phyloP scores from a whole-genome alignment of 1,140 invertebrate genomes.

The Brachionus plicatilis region DNA sequence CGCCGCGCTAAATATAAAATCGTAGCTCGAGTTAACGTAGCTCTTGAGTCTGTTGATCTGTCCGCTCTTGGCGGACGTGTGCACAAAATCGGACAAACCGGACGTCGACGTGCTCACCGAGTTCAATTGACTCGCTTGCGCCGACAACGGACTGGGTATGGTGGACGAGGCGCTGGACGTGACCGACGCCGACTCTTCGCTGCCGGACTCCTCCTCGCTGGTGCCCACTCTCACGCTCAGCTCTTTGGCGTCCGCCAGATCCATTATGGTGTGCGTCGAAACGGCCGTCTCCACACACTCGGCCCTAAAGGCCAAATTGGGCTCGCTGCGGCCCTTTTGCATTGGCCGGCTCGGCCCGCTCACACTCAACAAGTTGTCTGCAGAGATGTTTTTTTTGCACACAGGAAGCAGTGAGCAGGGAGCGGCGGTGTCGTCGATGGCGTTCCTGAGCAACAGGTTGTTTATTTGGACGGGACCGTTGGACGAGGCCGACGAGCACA shows the following conservation, averaged over 20 bases:
- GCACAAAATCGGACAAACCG: background rate
- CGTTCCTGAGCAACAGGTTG: background rate
- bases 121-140: background rate
- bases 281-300: background rate
- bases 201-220: background rate
- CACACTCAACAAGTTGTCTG: background rate
- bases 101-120: background rate
- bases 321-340: background rate
- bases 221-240: background rate
- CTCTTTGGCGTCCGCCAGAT: too few species aligned
- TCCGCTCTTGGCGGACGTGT: background rate
- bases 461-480: background rate
- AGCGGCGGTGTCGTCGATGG: background rate
- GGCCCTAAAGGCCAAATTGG: background rate
- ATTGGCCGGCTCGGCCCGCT: background rate
- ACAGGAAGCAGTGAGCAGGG: background rate
- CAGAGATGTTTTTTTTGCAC: background rate
- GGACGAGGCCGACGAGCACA: background rate
- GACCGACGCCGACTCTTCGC: background rate
- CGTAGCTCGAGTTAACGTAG: background rate
- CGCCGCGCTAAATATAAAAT: background rate
- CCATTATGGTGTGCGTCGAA: slow-evolving; percentile 3
- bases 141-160: background rate
- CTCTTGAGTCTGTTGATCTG: background rate
- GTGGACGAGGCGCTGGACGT: background rate